Conservation (phyloP, 2,888 invertebrate genomes). For the Oeneis ivallda region DNA sequence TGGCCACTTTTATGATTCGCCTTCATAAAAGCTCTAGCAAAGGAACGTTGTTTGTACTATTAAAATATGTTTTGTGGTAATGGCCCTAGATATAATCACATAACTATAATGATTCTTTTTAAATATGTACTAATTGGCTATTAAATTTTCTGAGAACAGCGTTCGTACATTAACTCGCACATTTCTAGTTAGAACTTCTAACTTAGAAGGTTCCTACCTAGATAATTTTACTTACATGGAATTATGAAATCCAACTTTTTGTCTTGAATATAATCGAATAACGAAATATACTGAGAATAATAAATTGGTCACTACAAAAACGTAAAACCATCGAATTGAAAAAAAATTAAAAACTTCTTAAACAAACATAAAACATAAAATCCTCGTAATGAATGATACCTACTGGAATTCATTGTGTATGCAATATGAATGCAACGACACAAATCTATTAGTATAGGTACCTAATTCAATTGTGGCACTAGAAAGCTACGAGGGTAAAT, state of each 20-base stretch:
- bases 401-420: not conserved
- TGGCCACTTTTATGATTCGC: conserved; percentile 8
- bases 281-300: not conserved
- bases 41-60: not conserved
- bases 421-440: not conserved
- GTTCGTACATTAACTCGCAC: conserved; percentile 9
- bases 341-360: too few relatives aligned
- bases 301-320: not conserved
- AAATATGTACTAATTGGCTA: conserved; percentile 13
- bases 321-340: too few relatives aligned
- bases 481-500: not conserved
- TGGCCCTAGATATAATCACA: not conserved
- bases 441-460: not conserved
- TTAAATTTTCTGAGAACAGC: conserved; percentile 14
- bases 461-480: not conserved
- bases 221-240: not conserved
- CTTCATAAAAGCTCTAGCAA: not conserved
- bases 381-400: not conserved
- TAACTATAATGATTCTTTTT: conserved; percentile 5
- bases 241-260: not conserved
- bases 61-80: not conserved
- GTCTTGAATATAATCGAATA: not conserved
- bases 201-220: not conserved
- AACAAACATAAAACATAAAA: too few relatives aligned
- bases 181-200: too few relatives aligned